These are phyloP conservation scores for Terrapene triunguis DNA, from an alignment of 2,113 vertebrate genomes.

Conservation along the genomic window DNA sequence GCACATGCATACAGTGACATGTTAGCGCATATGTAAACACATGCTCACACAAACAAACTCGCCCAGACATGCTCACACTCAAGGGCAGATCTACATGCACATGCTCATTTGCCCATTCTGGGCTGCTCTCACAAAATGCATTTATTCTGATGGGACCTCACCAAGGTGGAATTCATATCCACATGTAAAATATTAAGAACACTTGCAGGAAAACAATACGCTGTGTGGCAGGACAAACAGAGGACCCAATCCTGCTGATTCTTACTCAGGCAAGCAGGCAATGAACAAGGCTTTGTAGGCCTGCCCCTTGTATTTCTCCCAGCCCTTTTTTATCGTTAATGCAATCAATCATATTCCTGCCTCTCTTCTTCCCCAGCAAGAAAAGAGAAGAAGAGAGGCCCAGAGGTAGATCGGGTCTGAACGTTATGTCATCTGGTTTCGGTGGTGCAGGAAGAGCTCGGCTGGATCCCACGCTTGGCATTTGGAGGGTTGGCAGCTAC, in stretches of 20 bases:
- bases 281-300: neutral
- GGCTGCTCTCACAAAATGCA: neutral
- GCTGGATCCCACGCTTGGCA: neutral
- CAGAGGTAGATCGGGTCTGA: neutral
- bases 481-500: neutral
- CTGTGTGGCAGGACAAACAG: accelerated
- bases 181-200: neutral
- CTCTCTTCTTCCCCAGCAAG: neutral
- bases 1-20: neutral
- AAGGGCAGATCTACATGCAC: too few species aligned
- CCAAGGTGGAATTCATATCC: neutral
- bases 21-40: neutral
- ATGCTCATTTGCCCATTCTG: neutral
- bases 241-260: accelerated
- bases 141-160: neutral
- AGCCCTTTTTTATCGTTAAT: neutral
- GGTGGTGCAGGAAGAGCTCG: neutral
- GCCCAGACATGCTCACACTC: neutral
- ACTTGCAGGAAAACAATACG: neutral
- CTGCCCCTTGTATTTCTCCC: neutral
- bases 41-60: neutral
- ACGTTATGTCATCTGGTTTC: neutral
- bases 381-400: neutral
- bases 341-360: neutral
- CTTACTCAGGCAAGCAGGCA: neutral